Evolutionary conservation across 2,888 invertebrate species (phyloP), one percentile per base, ranked within the genome.

Genomic region (Daptonema setosum): DNA sequence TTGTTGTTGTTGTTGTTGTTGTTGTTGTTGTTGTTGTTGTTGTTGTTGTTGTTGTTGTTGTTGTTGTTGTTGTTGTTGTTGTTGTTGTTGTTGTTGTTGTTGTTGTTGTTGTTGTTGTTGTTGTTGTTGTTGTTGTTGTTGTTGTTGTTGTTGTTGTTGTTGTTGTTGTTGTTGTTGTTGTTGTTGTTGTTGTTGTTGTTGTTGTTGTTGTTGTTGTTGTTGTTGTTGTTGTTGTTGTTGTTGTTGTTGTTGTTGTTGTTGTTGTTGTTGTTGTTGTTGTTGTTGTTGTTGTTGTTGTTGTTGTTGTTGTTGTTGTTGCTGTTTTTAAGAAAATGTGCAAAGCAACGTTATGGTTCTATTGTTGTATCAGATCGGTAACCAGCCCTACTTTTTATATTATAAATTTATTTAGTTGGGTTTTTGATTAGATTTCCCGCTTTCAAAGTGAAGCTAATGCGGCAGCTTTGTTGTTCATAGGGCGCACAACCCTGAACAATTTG

Each of bases 1-100:
- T 50, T 50, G 51, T 50, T 50, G 51, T 50, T 50, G 51, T 8
- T 50, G 51, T n/a, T 50, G 51, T 50, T 50, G 51, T 50, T 50
- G 51, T n/a, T 50, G 51, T 14, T 50, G 51, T 14, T 14, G n/a
- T n/a, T 50, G 51, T 50, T 50, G 51, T 50, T 50, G 11, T n/a
- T 50, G 51, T 8, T 50, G 51, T n/a, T 14, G 8, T 50, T 50
- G 51, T 50, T 50, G 51, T 50, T n/a, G n/a, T n/a, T 50, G 51
- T 8, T 50, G 51, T n/a, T 14, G 8, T n/a, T 50, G 51, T 50
- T 50, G 51, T 50, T 50, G 51, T 8, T 50, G 51, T n/a, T n/a
- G n/a, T 26, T 50, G 51, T 50, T 50, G 51, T 50, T 50, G 51
- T 8, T 50, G 51, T n/a, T 50, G 51, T 50, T 50, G 51, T 26